Conservation (phyloP, 2,888 invertebrate genomes). For the Eupithecia insigniata region DNA sequence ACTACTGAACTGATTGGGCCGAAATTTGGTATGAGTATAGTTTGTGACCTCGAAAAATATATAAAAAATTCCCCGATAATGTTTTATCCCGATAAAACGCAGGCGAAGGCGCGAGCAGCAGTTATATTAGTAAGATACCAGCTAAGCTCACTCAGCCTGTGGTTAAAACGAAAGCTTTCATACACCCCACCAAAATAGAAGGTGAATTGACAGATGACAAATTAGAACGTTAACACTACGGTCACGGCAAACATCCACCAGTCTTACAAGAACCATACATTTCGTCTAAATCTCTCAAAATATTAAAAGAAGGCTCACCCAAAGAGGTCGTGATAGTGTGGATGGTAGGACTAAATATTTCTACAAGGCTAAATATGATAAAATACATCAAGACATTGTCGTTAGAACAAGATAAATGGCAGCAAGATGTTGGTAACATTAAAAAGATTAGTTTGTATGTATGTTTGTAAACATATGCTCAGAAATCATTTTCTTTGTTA, state of each 20-base stretch:
- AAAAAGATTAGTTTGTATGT: slow-evolving; percentile 65
- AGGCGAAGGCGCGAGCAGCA: no score
- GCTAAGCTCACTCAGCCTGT: slow-evolving; percentile 11
- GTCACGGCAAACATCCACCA: slow-evolving; percentile 66
- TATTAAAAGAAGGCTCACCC: slow-evolving; percentile 42
- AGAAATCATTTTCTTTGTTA: slow-evolving; percentile 56
- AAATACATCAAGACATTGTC: slow-evolving; percentile 83
- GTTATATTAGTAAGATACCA: neutral
- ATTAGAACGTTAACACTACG: slow-evolving; percentile 80
- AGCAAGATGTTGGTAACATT: slow-evolving; percentile 68
- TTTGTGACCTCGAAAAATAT: no score
- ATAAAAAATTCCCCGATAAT: no score
- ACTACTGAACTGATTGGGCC: no score
- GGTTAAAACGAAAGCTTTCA: slow-evolving; percentile 77
- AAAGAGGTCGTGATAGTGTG: slow-evolving; percentile 56
- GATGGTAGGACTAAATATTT: slow-evolving; percentile 71
- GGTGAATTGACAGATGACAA: slow-evolving; percentile 84
- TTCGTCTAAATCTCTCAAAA: slow-evolving; percentile 18
- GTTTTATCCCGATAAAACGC: no score
- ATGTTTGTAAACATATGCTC: slow-evolving; percentile 56
- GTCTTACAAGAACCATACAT: slow-evolving; percentile 46
- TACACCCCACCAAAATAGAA: slow-evolving; percentile 79
- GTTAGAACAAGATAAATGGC: slow-evolving; percentile 78
- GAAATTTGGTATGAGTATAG: no score
- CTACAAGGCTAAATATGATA: slow-evolving; percentile 79